phyloP scores from a whole-genome alignment of 1,140 invertebrate species.

The Brachionus rotundiformis region DNA sequence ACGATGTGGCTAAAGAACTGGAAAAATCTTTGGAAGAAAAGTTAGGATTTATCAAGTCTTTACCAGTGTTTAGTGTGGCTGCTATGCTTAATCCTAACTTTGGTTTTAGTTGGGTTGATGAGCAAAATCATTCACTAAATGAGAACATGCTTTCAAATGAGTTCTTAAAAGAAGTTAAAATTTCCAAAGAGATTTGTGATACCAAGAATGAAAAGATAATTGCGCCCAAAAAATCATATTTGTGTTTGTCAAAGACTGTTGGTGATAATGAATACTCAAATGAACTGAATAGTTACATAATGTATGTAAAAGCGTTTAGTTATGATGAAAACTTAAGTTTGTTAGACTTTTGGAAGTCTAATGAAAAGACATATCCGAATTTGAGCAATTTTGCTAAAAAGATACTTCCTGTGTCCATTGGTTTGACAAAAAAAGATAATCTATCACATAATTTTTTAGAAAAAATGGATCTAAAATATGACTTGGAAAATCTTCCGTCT shows the following conservation, averaged over 20 bases:
- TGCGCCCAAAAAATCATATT: constrained; percentile 1
- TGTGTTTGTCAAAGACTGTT: background rate
- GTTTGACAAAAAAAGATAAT: background rate
- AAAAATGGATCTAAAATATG: background rate
- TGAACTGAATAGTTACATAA: constrained; percentile 4
- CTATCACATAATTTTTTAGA: background rate
- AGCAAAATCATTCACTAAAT: background rate
- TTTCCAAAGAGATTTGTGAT: background rate
- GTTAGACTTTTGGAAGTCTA: background rate
- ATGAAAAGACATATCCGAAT: constrained; percentile 5
- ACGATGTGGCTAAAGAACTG: background rate
- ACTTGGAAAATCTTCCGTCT: background rate
- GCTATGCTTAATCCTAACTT: background rate
- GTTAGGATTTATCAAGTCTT: background rate
- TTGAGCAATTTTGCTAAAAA: background rate
- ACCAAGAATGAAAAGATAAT: background rate
- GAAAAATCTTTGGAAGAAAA: background rate
- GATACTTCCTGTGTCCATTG: background rate
- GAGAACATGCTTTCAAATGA: background rate
- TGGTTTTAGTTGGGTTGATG: background rate
- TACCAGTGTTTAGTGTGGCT: background rate
- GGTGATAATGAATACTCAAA: background rate
- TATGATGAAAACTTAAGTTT: background rate
- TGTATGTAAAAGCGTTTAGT: background rate
- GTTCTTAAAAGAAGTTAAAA: background rate